These are phyloP conservation scores for Hypolimnas misippus DNA, from an alignment of 2,888 invertebrate species.

Conservation along the genomic window DNA sequence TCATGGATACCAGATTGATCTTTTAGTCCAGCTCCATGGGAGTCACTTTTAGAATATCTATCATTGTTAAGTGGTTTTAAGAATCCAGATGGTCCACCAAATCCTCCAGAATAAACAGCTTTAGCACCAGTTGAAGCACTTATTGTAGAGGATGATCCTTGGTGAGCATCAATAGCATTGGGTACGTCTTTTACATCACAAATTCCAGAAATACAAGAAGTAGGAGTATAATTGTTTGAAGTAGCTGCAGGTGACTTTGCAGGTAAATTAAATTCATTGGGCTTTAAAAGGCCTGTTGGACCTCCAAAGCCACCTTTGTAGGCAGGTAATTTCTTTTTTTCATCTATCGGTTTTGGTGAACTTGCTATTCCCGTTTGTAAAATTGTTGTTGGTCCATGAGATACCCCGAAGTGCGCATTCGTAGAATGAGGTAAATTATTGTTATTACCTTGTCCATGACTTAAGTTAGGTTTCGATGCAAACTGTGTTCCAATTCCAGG, in stretches of 20 bases:
- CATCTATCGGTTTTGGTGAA: constrained; percentile 20
- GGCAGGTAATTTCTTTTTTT: constrained; percentile 39
- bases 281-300: constrained; percentile 56
- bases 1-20: constrained; percentile 8
- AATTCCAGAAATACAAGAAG: constrained; percentile 37
- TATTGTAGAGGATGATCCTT: constrained; percentile 38
- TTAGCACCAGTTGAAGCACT: constrained; percentile 55
- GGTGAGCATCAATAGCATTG: constrained; percentile 7
- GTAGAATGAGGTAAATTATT: constrained; percentile 9
- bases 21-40: constrained; percentile 20
- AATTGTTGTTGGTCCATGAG: not conserved
- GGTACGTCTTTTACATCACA: constrained; percentile 35
- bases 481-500: constrained; percentile 11
- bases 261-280: constrained; percentile 54
- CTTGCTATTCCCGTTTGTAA: not conserved
- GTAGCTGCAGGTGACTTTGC: constrained; percentile 38
- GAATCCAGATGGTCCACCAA: constrained; percentile 76
- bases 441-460: not conserved
- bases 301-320: constrained; percentile 63
- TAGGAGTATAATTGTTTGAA: constrained; percentile 21
- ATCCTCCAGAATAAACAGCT: constrained; percentile 69
- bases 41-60: constrained; percentile 17
- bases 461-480: not conserved
- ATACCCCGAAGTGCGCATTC: no score
- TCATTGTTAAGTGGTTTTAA: constrained; percentile 66